phyloP scores from a whole-genome alignment of 92 coral and sea anemone genomes.

The Zoanthus gigantus region DNA sequence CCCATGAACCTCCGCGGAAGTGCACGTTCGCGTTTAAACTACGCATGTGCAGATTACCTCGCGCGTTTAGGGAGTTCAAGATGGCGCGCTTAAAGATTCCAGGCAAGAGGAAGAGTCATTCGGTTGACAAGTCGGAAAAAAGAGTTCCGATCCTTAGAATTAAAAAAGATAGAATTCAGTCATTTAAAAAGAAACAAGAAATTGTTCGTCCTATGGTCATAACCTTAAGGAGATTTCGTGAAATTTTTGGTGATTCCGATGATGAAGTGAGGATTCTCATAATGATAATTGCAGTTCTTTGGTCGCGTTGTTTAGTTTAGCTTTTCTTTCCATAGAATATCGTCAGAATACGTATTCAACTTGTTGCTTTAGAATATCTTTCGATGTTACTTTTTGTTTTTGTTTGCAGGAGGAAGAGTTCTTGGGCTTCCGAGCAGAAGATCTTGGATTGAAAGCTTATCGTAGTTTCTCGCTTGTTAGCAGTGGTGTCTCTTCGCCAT shows the following conservation, averaged over 20 bases:
- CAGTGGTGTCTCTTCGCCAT: slow-evolving; percentile 46
- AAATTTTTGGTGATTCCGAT: slow-evolving; percentile 98
- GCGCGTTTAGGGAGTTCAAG: slow-evolving; percentile 66
- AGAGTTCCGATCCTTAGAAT: slow-evolving; percentile 57
- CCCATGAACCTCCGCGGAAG: slow-evolving; percentile 72
- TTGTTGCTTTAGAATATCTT: slow-evolving; percentile 2
- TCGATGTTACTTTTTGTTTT: background rate
- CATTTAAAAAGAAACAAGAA: slow-evolving; percentile 42
- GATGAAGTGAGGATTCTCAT: slow-evolving; percentile 84
- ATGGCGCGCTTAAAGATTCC: slow-evolving; percentile 99
- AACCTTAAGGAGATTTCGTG: slow-evolving; percentile 81
- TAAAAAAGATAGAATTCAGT: slow-evolving; percentile 53
- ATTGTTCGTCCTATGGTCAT: slow-evolving; percentile 74
- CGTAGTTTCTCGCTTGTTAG: slow-evolving; percentile 65
- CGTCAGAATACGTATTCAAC: slow-evolving; percentile 9
- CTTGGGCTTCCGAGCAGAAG: slow-evolving; percentile 95
- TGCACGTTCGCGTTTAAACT: slow-evolving; percentile 67
- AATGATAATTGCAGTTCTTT: slow-evolving; percentile 12
- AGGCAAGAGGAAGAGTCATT: slow-evolving; percentile 77
- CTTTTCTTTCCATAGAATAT: slow-evolving; percentile 5
- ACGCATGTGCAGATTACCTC: slow-evolving; percentile 73
- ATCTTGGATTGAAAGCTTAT: slow-evolving; percentile 88
- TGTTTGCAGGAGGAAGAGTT: slow-evolving; percentile 85
- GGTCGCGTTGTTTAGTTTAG: slow-evolving; percentile 76
- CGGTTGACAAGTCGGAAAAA: slow-evolving; percentile 70